Evolutionary conservation across 1,140 invertebrate species (phyloP).

Genomic region (Magallana gigas): DNA sequence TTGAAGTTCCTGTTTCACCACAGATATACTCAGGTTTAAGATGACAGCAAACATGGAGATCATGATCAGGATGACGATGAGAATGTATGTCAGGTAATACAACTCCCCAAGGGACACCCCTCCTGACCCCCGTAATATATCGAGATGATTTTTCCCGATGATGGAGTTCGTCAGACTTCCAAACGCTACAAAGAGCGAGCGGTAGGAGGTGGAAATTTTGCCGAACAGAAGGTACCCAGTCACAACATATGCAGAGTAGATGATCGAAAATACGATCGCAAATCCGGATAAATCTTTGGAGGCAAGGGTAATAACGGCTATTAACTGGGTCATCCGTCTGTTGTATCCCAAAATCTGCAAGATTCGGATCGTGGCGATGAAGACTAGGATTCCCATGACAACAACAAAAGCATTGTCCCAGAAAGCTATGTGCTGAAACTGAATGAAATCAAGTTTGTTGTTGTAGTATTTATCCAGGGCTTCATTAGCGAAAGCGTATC

Average conservation of each 20-base stretch:
- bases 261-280: slow-evolving; percentile 67
- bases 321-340: slow-evolving; percentile 61
- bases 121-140: slow-evolving; percentile 83
- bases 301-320: slow-evolving; percentile 43
- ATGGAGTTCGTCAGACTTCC: slow-evolving; percentile 78
- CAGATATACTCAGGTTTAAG: slow-evolving; percentile 84
- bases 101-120: slow-evolving; percentile 86
- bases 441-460: slow-evolving; percentile 54
- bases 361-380: slow-evolving; percentile 65
- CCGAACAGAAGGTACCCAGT: slow-evolving; percentile 68
- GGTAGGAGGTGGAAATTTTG: slow-evolving; percentile 62
- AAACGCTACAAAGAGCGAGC: slow-evolving; percentile 61
- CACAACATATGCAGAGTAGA: slow-evolving; percentile 68
- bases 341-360: slow-evolving; percentile 71
- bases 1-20: slow-evolving; percentile 52
- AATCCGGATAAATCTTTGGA: slow-evolving; percentile 68
- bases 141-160: slow-evolving; percentile 88
- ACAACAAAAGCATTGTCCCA: slow-evolving; percentile 62
- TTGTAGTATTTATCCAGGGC: slow-evolving; percentile 47
- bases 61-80: slow-evolving; percentile 88
- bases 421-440: slow-evolving; percentile 66
- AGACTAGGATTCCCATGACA: slow-evolving; percentile 59
- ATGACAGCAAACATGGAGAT: slow-evolving; percentile 91
- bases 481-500: slow-evolving; percentile 42
- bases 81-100: slow-evolving; percentile 87